Conservation (phyloP, 2,113 vertebrate genomes). For the Xiphophorus couchianus region DNA sequence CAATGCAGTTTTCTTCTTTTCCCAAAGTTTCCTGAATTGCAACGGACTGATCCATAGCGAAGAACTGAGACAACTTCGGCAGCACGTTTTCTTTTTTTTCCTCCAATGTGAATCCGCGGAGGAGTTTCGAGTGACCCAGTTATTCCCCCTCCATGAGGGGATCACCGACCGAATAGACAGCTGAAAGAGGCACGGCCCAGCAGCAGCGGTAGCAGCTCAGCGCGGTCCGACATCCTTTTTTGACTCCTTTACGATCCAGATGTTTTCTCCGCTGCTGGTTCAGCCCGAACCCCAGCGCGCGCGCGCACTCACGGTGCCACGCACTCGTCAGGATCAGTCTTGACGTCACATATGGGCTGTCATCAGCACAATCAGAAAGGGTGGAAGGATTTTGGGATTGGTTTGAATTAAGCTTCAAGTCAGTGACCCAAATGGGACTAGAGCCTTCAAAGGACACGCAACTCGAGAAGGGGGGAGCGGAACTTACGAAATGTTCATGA, state of each 20-base stretch:
- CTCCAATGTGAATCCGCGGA: not conserved
- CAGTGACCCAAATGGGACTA: slow-evolving; percentile 11
- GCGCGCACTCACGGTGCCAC: slow-evolving; percentile 69
- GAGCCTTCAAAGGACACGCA: not conserved
- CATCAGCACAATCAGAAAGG: slow-evolving; percentile 15
- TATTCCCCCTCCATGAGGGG: not conserved
- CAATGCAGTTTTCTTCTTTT: slow-evolving; percentile 80
- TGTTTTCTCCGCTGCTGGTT: slow-evolving; percentile 28
- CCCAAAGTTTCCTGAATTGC: slow-evolving; percentile 89
- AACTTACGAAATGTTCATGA: not conserved
- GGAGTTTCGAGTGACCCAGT: not conserved
- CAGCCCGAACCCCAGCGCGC: slow-evolving; percentile 50
- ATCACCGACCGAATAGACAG: not conserved
- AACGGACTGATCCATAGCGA: slow-evolving; percentile 90
- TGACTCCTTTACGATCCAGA: slow-evolving; percentile 30
- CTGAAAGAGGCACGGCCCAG: not conserved
- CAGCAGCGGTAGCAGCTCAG: no score
- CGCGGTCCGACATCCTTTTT: slow-evolving; percentile 37
- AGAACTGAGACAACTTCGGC: slow-evolving; percentile 8
- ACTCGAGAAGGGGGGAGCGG: not conserved
- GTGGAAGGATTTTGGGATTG: not conserved
- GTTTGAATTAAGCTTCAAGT: slow-evolving; percentile 26
- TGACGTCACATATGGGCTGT: slow-evolving; percentile 70
- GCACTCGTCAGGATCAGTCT: slow-evolving; percentile 51
- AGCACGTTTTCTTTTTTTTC: not conserved